These are phyloP conservation scores for Melanotaenia trifasciata DNA, from an alignment of 2,797 vertebrate genomes.

Conservation along the genomic window DNA sequence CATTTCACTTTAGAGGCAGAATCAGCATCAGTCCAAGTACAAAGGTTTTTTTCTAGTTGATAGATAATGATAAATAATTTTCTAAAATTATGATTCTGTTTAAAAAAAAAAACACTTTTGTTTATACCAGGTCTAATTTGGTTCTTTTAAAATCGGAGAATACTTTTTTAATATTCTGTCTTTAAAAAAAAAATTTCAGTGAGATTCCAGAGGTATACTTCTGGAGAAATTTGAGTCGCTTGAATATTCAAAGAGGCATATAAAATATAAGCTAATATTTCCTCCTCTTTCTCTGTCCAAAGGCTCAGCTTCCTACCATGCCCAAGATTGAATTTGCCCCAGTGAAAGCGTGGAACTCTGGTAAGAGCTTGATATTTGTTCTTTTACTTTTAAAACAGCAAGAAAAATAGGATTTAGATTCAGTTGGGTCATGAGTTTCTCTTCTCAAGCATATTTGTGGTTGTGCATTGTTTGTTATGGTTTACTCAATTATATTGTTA, in stretches of 20 bases:
- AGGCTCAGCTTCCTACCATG: conserved; percentile 86
- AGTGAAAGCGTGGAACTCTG: conserved; percentile 90
- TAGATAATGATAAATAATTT: neutral
- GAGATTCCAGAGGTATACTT: no score
- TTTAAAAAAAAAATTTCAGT: neutral
- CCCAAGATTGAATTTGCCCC: conserved; percentile 90
- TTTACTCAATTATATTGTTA: neutral
- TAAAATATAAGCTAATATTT: neutral
- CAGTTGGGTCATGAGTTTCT: neutral
- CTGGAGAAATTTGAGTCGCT: no score
- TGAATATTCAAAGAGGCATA: neutral
- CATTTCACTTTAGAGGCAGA: neutral
- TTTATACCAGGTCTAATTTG: neutral
- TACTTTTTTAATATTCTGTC: neutral
- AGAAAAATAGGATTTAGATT: neutral
- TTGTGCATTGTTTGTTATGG: conserved; percentile 1
- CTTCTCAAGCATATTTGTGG: neutral
- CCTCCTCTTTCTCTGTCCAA: neutral
- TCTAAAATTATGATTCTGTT: neutral
- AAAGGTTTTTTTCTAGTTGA: neutral
- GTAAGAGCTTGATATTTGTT: conserved; percentile 76
- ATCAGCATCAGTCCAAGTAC: neutral
- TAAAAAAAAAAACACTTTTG: neutral
- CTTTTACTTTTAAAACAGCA: neutral
- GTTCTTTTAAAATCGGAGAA: neutral